Conservation (phyloP, 1,140 invertebrate species). For the Doryteuthis pealeii region DNA sequence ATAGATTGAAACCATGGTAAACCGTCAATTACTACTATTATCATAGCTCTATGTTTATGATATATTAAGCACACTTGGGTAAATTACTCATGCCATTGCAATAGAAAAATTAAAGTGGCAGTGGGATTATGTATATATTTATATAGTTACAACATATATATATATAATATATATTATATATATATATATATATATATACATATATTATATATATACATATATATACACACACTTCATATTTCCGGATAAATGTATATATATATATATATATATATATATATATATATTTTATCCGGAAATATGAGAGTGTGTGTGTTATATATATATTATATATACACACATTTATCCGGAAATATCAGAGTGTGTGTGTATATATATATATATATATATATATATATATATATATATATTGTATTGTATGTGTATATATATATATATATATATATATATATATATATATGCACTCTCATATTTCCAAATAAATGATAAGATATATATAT, state of each 20-base stretch:
- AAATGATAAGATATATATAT: constrained; percentile 13
- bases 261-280: background rate
- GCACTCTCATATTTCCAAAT: constrained; percentile 13
- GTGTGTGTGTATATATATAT: constrained; percentile 17
- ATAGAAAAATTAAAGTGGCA: background rate
- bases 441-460: constrained; percentile 12
- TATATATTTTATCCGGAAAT: constrained; percentile 3
- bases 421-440: constrained; percentile 11
- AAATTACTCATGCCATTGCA: no score
- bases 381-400: constrained; percentile 16
- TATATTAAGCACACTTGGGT: no score
- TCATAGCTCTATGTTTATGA: no score
- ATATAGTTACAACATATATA: no score
- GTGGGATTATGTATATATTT: background rate
- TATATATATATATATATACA: background rate
- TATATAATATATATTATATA: background rate
- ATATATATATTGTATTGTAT: constrained; percentile 11
- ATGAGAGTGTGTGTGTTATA: background rate
- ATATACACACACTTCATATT: background rate
- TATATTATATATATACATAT: background rate
- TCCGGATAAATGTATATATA: background rate
- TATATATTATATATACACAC: background rate
- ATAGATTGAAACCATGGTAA: no score
- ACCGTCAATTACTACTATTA: no score
- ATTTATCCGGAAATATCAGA: background rate